Base-by-base conservation (phyloP, 1,140 invertebrate genomes). In the Euborellia annulipes region DNA sequence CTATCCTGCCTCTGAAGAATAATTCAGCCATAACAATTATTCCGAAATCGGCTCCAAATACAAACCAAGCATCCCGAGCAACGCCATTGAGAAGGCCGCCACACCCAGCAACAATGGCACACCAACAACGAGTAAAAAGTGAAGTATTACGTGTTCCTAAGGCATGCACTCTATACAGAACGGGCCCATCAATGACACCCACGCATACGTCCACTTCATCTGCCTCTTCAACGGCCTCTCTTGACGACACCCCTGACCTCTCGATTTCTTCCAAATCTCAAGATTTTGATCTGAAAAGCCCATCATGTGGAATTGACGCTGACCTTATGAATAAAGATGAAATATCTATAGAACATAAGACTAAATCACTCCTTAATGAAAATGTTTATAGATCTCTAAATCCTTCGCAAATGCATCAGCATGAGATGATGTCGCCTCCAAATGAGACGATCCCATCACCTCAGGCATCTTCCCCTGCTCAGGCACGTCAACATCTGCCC, bases 11-110 rank as follows among this genome's bases (percentile, higher is more conserved):
- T 0, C 62, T 80, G 27, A 76, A 76, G 54, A 76, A 74, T 52
- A 78, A 78, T 52, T 72, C 76, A 7, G 74, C 76, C 2, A 72
- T 79, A 23, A 75, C 78, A 19, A 75, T 78, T 20, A 74, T 74
- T 48, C 76, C 76, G 17, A 76, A 76, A 58, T 27, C 23, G 11
- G 23, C 23, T 27, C 23, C 38, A 40, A 21, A 17, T 21, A 17
- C 17, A 11, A 19, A 17, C 13, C 17, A 13, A 40, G 3, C 14
- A 16, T 16, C 7, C n/a, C 14, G 20, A 40, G 38, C 17, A 17
- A 40, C 17, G 11, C 20, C 20, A n/a, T 11, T 19, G n/a, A 9
- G 20, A 40, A 19, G 17, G 20, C 20, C 38, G 11, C 2, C 11
- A 11, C 17, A 21, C 20, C 17, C 38, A 2, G 11, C 17, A 40